These are phyloP conservation scores for Mormyrops boulengeri DNA, from an alignment of 2,797 vertebrate species.

Conservation along the genomic window DNA sequence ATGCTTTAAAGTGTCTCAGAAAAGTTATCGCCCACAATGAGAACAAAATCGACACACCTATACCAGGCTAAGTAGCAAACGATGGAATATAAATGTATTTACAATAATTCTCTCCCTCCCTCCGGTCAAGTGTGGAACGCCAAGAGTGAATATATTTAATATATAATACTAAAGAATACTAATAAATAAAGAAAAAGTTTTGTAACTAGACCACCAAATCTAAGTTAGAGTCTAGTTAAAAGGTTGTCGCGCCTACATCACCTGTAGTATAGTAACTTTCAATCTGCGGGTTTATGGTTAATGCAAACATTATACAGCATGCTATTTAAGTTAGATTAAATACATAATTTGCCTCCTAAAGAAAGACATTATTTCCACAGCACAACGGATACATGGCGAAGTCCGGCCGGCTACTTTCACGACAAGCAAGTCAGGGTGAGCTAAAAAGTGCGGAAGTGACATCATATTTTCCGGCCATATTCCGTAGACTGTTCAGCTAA, in stretches of 20 bases:
- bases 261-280: not conserved
- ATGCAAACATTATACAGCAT: not conserved
- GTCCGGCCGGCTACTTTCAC: not conserved
- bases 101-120: not conserved
- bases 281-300: not conserved
- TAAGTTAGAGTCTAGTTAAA: not conserved
- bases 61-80: not conserved
- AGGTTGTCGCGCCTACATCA: not conserved
- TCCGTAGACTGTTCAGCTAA: not conserved
- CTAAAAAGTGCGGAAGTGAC: constrained; percentile 7
- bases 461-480: not conserved
- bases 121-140: not conserved
- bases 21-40: not conserved
- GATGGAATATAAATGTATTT: not conserved
- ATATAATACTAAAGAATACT: not conserved
- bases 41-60: not conserved
- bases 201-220: not conserved
- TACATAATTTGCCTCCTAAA: not conserved
- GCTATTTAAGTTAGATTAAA: not conserved
- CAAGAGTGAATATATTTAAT: not conserved
- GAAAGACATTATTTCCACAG: not conserved
- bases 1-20: not conserved
- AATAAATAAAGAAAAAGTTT: not conserved
- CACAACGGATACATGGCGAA: not conserved
- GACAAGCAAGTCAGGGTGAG: not conserved